Percentiles rank a stretch among this genome's conserved stretches.
phyloP scores from a whole-genome alignment of 2,113 vertebrate genomes.

The Craseonycteris thonglongyai region DNA sequence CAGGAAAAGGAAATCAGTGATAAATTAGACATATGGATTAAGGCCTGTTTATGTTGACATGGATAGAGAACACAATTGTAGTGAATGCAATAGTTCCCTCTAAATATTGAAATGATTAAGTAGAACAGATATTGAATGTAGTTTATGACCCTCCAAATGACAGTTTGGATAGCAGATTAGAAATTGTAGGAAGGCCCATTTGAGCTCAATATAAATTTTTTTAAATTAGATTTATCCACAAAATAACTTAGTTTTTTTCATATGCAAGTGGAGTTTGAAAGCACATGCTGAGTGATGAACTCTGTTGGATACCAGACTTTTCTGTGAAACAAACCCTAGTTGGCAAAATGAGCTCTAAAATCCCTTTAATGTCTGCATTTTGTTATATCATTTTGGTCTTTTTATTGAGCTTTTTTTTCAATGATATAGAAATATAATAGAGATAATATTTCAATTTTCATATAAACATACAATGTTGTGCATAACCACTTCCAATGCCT shows the following conservation, averaged over 20 bases:
- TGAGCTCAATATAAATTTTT: neutral
- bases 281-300: rapidly evolving
- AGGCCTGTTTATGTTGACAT: neutral
- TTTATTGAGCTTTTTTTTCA: neutral
- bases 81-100: rapidly evolving
- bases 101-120: neutral
- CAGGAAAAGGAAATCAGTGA: neutral
- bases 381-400: neutral
- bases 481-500: neutral
- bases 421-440: neutral
- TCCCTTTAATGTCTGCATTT: neutral
- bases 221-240: neutral
- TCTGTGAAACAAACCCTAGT: neutral
- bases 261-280: neutral
- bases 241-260: neutral
- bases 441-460: neutral
- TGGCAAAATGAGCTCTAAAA: neutral
- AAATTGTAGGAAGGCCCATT: neutral
- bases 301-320: neutral
- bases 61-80: neutral
- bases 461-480: neutral
- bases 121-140: neutral
- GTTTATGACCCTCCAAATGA: neutral
- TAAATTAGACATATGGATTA: neutral
- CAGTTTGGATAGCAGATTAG: neutral